These are phyloP conservation scores for Orbicella faveolata DNA, from an alignment of 64 coral and sea anemone genomes.

Conservation along the genomic window DNA sequence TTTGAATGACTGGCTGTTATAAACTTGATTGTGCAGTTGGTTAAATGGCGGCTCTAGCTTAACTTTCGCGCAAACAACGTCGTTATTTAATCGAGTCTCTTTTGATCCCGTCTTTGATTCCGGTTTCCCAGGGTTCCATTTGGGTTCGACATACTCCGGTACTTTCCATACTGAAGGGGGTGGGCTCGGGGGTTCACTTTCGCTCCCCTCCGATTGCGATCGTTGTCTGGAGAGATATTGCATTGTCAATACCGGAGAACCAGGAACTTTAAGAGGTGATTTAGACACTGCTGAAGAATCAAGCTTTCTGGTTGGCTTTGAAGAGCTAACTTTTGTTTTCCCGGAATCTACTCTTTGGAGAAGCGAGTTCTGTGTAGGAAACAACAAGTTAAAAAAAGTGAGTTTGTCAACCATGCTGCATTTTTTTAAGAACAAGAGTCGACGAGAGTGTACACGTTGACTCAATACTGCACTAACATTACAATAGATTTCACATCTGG, in stretches of 20 bases:
- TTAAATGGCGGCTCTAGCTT: conserved; percentile 93
- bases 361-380: neutral
- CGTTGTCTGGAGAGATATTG: conserved; percentile 65
- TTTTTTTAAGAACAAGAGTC: neutral
- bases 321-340: conserved; percentile 28
- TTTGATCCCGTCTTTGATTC: conserved; percentile 30
- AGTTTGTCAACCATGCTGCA: neutral
- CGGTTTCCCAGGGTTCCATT: conserved; percentile 88
- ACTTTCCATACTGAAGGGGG: conserved; percentile 99
- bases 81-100: conserved; percentile 79
- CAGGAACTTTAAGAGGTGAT: conserved; percentile 36
- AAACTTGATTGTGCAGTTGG: conserved; percentile 89
- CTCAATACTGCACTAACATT: too few relatives aligned
- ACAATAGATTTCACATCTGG: too few relatives aligned
- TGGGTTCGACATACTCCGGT: conserved; percentile 95
- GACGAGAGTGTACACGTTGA: too few relatives aligned
- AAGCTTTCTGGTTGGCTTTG: conserved; percentile 65
- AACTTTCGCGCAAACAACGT: conserved; percentile 75
- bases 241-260: conserved; percentile 38
- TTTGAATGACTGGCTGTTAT: conserved; percentile 60
- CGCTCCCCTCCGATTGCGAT: conserved; percentile 74
- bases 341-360: conserved; percentile 37
- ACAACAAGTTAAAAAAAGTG: neutral
- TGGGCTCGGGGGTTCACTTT: conserved; percentile 75
- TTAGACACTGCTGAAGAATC: conserved; percentile 36